Evolutionary conservation across 2,113 vertebrate species (phyloP), one percentile per base, ranked within the genome.

Genomic region (Odontophorus gujanensis): DNA sequence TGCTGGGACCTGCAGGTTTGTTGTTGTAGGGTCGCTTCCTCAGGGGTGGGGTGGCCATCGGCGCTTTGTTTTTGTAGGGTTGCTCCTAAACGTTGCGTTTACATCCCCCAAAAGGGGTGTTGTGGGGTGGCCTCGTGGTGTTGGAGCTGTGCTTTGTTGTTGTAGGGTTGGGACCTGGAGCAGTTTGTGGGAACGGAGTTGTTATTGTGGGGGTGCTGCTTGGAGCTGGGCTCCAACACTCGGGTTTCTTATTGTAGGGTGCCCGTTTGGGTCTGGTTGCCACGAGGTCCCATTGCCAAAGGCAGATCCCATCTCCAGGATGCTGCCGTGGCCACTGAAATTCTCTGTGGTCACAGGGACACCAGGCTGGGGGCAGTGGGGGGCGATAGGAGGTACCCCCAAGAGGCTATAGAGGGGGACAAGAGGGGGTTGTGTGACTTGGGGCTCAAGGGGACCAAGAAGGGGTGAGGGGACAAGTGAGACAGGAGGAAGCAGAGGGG

Each of bases 51-150:
- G 34, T 15, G 30, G 7, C 40, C 5, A 28, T 38, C 11, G 38
- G 6, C n/a, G 2, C 1, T 61, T 28, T 3, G 38, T 9, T 14
- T 47, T 68, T 34, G 19, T 25, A 20, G 11, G 53, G 21, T 2
- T 36, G 59, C 9, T 47, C 1, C 25, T 11, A 53, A 24, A 2
- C 1, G 2, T 2, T 6, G 58, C 1, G 34, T 55, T 66, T 68
- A 48, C 1, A 5, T 10, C 1, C 0, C 0, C 50, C 18, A 17
- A 12, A 59, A 59, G 13, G 59, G 48, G 69, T 16, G 3, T 3
- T 2, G 28, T 3, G 3, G 15, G 63, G 63, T 21, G 28, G 42
- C 28, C 19, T 66, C 15, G 25, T 34, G n/a, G 24, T 8, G 62
- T 20, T 1, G 7, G 25, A 43, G 48, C 11, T 74, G 0, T 11